Percentiles rank a stretch among this genome's conserved stretches.
Evolutionary conservation across 2,888 invertebrate genomes (phyloP).

Genomic region (Latrodectus elegans): DNA sequence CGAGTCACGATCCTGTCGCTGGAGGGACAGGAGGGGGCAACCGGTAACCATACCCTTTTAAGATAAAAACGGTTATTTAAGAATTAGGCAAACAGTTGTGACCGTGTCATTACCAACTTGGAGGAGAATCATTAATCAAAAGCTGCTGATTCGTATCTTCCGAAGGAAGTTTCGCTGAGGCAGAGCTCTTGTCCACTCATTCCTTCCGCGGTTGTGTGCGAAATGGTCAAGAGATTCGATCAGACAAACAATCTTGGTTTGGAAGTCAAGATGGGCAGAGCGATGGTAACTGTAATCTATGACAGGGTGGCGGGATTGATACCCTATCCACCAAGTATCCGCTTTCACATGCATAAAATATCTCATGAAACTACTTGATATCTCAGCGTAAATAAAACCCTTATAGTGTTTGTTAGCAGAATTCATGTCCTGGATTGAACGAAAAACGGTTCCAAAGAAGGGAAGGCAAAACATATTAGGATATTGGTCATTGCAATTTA

Average conservation of each 20-base stretch:
- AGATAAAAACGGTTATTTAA: constrained; percentile 50
- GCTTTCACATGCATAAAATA: too few relatives aligned
- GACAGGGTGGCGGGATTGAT: too few relatives aligned
- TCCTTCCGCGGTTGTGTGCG: neutral
- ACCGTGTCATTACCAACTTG: constrained; percentile 14
- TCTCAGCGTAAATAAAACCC: too few relatives aligned
- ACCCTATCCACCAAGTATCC: too few relatives aligned
- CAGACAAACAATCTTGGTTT: neutral
- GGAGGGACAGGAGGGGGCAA: neutral
- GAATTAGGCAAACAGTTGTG: constrained; percentile 50
- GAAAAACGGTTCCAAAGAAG: too few relatives aligned
- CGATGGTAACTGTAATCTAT: too few relatives aligned
- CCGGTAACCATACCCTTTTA: constrained; percentile 20
- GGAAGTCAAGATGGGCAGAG: neutral
- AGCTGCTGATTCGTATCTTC: neutral
- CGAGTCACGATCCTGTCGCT: too few relatives aligned
- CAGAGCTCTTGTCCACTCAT: neutral
- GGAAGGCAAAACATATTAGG: too few relatives aligned
- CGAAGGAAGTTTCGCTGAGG: neutral
- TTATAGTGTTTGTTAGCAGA: too few relatives aligned
- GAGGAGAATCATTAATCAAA: constrained; percentile 32
- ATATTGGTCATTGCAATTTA: too few relatives aligned
- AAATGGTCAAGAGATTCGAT: neutral
- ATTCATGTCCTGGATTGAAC: too few relatives aligned
- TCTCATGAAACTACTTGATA: too few relatives aligned